Evolutionary conservation across 2,888 invertebrate genomes (phyloP), one percentile per base, ranked within the genome.

Genomic region (Myopa tessellatipennis): DNA sequence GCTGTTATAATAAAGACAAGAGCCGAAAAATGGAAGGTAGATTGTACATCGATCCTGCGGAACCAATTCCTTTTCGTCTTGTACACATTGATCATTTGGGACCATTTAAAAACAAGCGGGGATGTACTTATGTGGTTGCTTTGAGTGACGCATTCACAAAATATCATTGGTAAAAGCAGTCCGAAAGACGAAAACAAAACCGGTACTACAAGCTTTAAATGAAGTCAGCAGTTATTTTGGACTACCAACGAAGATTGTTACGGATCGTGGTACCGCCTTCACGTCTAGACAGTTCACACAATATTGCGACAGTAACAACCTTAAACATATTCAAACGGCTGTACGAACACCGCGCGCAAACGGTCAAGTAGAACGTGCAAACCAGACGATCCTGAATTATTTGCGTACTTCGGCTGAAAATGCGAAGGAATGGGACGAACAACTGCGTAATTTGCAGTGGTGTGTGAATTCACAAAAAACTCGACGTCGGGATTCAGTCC

Each of bases 401-500:
- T 16, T 72, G 18, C 18, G 58, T 18, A 34, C 60, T n/a, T 36
- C 38, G n/a, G 38, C 40, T 3, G 40, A 36, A 38, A 38, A 72
- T 58, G 34, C 50, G 4, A 72, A 60, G 52, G 60, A 58, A n/a
- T 72, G 58, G 72, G 72, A 72, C 18, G 38, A 55, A 18, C 1
- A 2, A 38, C 38, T 73, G 1, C 73, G n/a, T 36, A 40, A 26
- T 12, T 36, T 73, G n/a, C 73, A 73, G 61, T 60, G 60, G 60
- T 18, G 60, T 45, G 18, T 60, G 4, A 60, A 73, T 36, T 73
- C 73, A 10, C 36, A 60, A 34, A 50, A 18, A 70, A 70, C 50
- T 50, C 16, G 45, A 70, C 70, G 50, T 50, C 70, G n/a, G 50
- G 50, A 60, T 38, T 38, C 36, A 45, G 45, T 60, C 81, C 80